Base-by-base conservation (phyloP, 2,888 invertebrate genomes). In the Polyommatus iphigenia region DNA sequence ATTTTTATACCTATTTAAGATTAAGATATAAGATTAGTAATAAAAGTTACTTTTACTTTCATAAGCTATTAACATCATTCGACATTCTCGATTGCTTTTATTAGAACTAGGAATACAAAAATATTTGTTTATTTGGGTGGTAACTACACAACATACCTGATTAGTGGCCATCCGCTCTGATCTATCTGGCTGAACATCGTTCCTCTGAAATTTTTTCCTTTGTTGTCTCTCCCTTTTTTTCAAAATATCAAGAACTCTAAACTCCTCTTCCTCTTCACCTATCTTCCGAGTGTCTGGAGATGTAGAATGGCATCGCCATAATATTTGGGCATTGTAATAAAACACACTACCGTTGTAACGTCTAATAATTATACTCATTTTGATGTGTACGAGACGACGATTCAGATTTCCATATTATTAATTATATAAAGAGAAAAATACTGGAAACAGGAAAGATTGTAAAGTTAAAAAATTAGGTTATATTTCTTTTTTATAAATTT, bases 211-310 rank as follows among this genome's bases (percentile, higher is more conserved):
- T 0, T 85, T 82, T 84, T 82, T 89, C 20, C 83, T 85, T 78
- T 91, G 89, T 3, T 81, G 78, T 78, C 85, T 83, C 0, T 89
- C 86, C 77, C 85, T 89, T 79, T 91, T 92, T 82, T 93, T 92
- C 81, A 90, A 85, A 81, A 95, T 91, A 87, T 95, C 94, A 1
- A 95, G 86, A 2, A 95, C 94, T 72, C 95, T 85, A 82, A 95
- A 95, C 77, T 95, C 95, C 78, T 94, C 94, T 13, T 92, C 94
- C 0, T 89, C 90, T 0, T 89, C 85, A 1, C 87, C 87, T 82
- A 87, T 89, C 50, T 84, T 80, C n/a, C 85, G 83, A 57, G 82
- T 85, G 78, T 91, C 90, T 0, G 88, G 85, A 6, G 85, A 87
- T 0, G 90, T 90, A 0, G 93, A 91, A 78, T 87, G 88, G 5